A percentile compares a stretch with the other conserved stretches of the same genome.
Evolutionary conservation across 2,797 vertebrate genomes (phyloP).

Genomic region (Siniperca scherzeri): DNA sequence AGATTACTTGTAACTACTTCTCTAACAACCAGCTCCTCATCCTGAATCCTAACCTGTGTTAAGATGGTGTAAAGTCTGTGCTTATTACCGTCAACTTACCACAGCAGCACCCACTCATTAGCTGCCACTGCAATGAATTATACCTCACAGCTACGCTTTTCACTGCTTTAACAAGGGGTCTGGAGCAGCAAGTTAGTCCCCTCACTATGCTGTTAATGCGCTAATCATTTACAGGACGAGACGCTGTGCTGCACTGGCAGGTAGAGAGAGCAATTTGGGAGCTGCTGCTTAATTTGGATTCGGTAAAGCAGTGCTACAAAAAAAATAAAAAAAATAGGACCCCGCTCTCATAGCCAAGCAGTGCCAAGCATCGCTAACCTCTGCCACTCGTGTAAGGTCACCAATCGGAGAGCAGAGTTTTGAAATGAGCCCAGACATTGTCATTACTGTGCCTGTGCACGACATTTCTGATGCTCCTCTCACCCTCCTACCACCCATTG

Average conservation of each 20-base stretch:
- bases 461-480: slow-evolving; percentile 53
- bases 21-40: slow-evolving; percentile 32
- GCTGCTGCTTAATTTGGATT: slow-evolving; percentile 67
- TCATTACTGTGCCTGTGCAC: slow-evolving; percentile 70
- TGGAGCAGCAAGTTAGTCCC: slow-evolving; percentile 68
- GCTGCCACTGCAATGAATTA: slow-evolving; percentile 70
- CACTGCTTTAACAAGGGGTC: slow-evolving; percentile 75
- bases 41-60: slow-evolving; percentile 55
- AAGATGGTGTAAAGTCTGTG: slow-evolving; percentile 57
- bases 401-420: slow-evolving; percentile 63
- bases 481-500: slow-evolving; percentile 59
- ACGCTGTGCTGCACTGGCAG: slow-evolving; percentile 37
- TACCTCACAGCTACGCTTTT: slow-evolving; percentile 70
- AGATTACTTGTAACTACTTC: slow-evolving; percentile 55
- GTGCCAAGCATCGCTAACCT: slow-evolving; percentile 54
- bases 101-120: slow-evolving; percentile 76
- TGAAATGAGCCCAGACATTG: slow-evolving; percentile 49
- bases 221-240: slow-evolving; percentile 75
- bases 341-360: slow-evolving; percentile 21
- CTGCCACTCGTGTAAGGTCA: slow-evolving; percentile 62
- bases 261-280: slow-evolving; percentile 53
- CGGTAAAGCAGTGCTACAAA: slow-evolving; percentile 12
- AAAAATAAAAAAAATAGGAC: background rate
- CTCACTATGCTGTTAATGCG: slow-evolving; percentile 71
- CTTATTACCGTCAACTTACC: slow-evolving; percentile 71